These are phyloP conservation scores for Bombus waltoni DNA, from an alignment of 1,140 invertebrate species.

Conservation along the genomic window DNA sequence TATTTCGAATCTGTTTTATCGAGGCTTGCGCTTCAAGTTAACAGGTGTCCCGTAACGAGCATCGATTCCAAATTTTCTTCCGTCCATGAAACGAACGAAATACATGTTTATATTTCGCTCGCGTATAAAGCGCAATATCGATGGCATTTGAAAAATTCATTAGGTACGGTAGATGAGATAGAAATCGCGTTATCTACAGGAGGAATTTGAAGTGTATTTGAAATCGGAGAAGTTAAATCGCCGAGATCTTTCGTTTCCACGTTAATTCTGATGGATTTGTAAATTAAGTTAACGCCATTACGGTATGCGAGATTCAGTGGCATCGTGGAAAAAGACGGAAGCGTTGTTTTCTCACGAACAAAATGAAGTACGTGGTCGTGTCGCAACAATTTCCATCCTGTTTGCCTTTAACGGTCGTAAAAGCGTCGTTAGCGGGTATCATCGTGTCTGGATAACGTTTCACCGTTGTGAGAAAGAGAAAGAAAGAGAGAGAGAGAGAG, in stretches of 20 bases:
- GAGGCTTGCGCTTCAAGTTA: no score
- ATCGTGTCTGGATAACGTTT: not conserved
- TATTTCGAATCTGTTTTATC: not conserved
- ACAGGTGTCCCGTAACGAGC: not conserved
- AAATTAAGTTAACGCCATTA: not conserved
- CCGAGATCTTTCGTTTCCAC: not conserved
- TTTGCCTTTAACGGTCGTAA: conserved; percentile 28
- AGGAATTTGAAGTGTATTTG: not conserved
- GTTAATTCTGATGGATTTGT: not conserved
- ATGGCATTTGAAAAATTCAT: not conserved
- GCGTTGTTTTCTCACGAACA: not conserved
- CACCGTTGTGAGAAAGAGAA: not conserved
- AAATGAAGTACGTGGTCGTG: not conserved
- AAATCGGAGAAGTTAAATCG: not conserved
- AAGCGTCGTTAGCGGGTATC: conserved; percentile 25
- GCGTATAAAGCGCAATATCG: not conserved
- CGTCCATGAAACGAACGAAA: no score
- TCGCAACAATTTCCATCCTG: conserved; percentile 11
- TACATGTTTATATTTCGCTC: no score
- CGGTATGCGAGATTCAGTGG: not conserved
- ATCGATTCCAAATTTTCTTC: not conserved
- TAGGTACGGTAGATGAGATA: not conserved
- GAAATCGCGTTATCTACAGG: not conserved
- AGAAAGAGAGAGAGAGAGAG: not conserved
- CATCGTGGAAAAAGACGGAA: not conserved